Conservation (phyloP, 2,888 invertebrate genomes). For the Bedellia somnulentella region DNA sequence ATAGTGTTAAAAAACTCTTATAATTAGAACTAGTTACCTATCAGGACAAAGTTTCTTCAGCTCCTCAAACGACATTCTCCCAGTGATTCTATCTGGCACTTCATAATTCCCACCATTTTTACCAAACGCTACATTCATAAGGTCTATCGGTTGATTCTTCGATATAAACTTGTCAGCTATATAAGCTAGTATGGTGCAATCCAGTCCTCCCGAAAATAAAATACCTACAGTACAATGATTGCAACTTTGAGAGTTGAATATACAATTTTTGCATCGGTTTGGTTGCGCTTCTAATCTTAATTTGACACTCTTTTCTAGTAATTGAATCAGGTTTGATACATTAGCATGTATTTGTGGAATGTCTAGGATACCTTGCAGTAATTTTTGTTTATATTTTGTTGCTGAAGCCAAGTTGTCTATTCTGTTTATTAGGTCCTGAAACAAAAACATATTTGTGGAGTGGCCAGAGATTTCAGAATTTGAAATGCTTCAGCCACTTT, state of each 20-base stretch:
- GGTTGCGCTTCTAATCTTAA: slow-evolving; percentile 64
- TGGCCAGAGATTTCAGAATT: no score
- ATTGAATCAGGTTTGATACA: slow-evolving; percentile 40
- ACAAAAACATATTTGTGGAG: no score
- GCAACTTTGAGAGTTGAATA: slow-evolving; percentile 32
- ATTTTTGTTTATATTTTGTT: slow-evolving; percentile 18
- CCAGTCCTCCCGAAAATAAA: slow-evolving; percentile 95
- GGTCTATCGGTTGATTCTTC: slow-evolving; percentile 73
- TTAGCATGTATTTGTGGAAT: slow-evolving; percentile 29
- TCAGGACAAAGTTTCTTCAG: slow-evolving; percentile 68
- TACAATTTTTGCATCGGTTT: slow-evolving; percentile 64
- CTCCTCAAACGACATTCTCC: slow-evolving; percentile 69
- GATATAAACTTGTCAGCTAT: slow-evolving; percentile 73
- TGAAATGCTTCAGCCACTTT: no score
- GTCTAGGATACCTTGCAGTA: slow-evolving; percentile 38
- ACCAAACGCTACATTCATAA: slow-evolving; percentile 93
- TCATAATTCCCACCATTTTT: slow-evolving; percentile 52
- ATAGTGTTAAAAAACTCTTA: no score
- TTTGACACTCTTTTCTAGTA: slow-evolving; percentile 63
- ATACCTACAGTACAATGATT: slow-evolving; percentile 73
- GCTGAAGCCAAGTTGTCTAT: slow-evolving; percentile 21
- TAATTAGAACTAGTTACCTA: slow-evolving; percentile 25
- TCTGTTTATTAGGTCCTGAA: slow-evolving; percentile 25
- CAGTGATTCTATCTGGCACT: slow-evolving; percentile 86
- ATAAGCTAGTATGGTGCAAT: slow-evolving; percentile 88